Evolutionary conservation across 1,140 invertebrate species (phyloP), one percentile per base, ranked within the genome.

Genomic region (Trichonephila clavata): DNA sequence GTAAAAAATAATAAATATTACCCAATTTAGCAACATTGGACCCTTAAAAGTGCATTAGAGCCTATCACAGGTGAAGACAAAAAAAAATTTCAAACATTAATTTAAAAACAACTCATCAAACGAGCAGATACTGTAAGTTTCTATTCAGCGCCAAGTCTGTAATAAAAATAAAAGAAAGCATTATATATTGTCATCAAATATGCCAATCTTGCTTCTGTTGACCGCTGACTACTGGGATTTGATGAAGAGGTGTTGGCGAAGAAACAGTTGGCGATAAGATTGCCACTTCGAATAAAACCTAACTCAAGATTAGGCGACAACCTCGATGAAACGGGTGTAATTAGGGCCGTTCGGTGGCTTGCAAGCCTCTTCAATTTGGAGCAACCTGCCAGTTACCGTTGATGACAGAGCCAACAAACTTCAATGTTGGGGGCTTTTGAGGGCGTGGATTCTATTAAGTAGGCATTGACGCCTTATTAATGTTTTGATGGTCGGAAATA

Each of bases 331-430:
- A 86, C 59, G 59, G 84, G 84, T 86, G 59, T 60, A 86, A 86
- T 86, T 86, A 86, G 84, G 84, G 59, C 21, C 59, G 27, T 63
- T 86, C 57, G 59, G 84, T 59, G 84, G 50, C 84, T 60, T 61
- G 59, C 59, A 18, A 60, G 84, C 60, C 60, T 86, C 84, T 86
- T 60, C 59, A 86, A 86, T 86, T 86, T 86, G 24, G 59, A 32
- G 50, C 59, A 39, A 61, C 84, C 84, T 86, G 84, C 84, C 84
- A 86, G 84, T 60, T 86, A 86, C 84, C 84, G 84, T 63, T 86
- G 84, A 60, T 60, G 84, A 59, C 43, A 84, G 50, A 84, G 57
- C 81, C 57, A 84, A 84, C 84, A 86, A 57, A 86, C 84, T 86
- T 86, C 84, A 86, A 27, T 86, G 57, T 18, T 24, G 84, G 84